A percentile compares a stretch with the other conserved stretches of the same genome.
Conservation (phyloP, 1,140 invertebrate species). For the Brachionus sp. region DNA sequence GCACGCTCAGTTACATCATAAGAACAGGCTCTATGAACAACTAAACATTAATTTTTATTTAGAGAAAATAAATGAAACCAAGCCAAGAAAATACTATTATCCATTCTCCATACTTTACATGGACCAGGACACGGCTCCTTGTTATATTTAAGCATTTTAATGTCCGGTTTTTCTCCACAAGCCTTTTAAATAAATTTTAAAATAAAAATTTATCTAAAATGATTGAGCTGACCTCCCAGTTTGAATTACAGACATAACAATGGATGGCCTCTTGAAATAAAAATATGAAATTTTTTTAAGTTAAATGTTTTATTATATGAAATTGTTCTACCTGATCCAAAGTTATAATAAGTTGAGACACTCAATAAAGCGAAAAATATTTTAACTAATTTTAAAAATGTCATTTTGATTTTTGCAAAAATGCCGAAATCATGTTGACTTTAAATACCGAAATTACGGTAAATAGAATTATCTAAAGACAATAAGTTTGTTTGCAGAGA, state of each 20-base stretch:
- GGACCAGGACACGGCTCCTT: neutral
- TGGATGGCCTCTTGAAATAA: neutral
- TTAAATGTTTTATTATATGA: neutral
- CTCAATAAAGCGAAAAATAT: neutral
- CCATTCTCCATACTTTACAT: neutral
- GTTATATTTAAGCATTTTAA: neutral
- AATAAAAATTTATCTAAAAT: neutral
- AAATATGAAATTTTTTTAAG: neutral
- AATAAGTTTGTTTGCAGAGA: neutral
- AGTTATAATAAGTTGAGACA: neutral
- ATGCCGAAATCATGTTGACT: neutral
- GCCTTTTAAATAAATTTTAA: neutral
- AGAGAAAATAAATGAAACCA: too few relatives aligned
- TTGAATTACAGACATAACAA: constrained; percentile 17
- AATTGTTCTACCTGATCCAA: neutral
- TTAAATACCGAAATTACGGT: neutral
- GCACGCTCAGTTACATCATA: neutral
- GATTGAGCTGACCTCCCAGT: neutral
- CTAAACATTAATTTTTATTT: neutral
- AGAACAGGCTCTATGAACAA: neutral
- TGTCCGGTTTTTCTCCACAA: neutral
- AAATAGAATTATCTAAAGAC: neutral
- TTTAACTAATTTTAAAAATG: neutral
- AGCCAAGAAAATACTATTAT: neutral
- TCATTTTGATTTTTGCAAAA: constrained; percentile 10